Base-by-base conservation (phyloP, 2,113 vertebrate species). In the Gila orcuttii region DNA sequence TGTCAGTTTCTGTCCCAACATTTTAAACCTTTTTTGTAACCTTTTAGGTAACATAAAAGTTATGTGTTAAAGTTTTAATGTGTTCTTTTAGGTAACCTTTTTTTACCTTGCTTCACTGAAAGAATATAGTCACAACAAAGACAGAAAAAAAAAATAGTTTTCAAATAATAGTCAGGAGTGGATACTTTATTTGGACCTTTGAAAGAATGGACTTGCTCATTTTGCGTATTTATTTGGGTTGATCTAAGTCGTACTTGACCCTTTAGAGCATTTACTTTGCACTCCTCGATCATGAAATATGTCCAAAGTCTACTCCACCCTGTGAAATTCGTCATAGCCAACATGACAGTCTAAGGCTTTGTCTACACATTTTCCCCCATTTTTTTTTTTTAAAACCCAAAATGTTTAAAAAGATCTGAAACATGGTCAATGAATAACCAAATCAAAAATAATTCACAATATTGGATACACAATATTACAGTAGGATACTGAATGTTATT, bases 41-140 rank as follows among this genome's bases (percentile, higher is more conserved):
- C n/a, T n/a, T n/a, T n/a, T n/a, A n/a, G n/a, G n/a, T n/a, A n/a
- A n/a, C n/a, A n/a, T n/a, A n/a, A n/a, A n/a, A n/a, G n/a, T n/a
- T n/a, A n/a, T n/a, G n/a, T n/a, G n/a, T n/a, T n/a, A n/a, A n/a
- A n/a, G n/a, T n/a, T n/a, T n/a, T n/a, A n/a, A n/a, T n/a, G n/a
- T n/a, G n/a, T n/a, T n/a, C n/a, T n/a, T n/a, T n/a, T n/a, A n/a
- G n/a, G n/a, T n/a, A n/a, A n/a, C n/a, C n/a, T n/a, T n/a, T n/a
- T n/a, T n/a, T n/a, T n/a, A n/a, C 4, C 68, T 12, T 52, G 17
- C 62, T 50, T 66, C 8, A 33, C 60, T 82, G 11, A 13, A 52
- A 52, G 45, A 82, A 80, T 80, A 47, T 64, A 64, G 78, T 80
- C 59, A 47, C 36, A 80, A 45, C 59, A 64, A 80, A 64, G n/a